Base-by-base conservation (phyloP, 2,113 vertebrate species). In the Gobio gobio region DNA sequence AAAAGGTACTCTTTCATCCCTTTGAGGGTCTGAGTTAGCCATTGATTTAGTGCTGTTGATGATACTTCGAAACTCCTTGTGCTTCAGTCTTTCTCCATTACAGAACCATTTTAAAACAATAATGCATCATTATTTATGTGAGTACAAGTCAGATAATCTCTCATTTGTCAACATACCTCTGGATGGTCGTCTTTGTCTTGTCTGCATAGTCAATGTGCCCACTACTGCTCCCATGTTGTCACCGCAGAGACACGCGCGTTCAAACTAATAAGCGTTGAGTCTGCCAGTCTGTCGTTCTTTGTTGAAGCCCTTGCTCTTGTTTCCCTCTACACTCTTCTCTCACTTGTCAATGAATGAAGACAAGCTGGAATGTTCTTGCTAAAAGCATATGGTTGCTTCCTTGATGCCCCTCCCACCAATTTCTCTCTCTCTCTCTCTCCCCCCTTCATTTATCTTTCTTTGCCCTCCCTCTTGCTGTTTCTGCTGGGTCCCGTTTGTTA, bases 181-280 rank as follows among this genome's bases (percentile, higher is more conserved):
- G 26, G 96, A 96, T 58, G 95, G 96, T 95, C 96, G 90, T 91
- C 98, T 97, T 95, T 98, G 97, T 94, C 97, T 99, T 89, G 97
- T 98, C 93, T 99, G 97, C 95, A 99, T 96, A 61, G 97, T 98
- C 94, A 99, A 96, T 45, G 97, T 98, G 92, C 97, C 97, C 96
- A 98, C 97, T 91, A 99, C 98, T 89, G 98, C 98, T 88, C 98
- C 98, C 98, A 99, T 99, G 92, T 93, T 95, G 93, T 92, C 92
- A 79, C 91, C 72, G 93, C 93, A 91, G 91, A 91, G 93, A 93
- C 91, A 91, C 89, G 90, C 58, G 86, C 81, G 85, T 73, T 79
- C 85, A 91, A 92, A 93, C 92, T 92, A 87, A 87, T 84, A 89
- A 89, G 84, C 87, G 63, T 70, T 56, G 47, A 82, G 45, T 83